Percentiles rank a stretch among this genome's conserved stretches.
Evolutionary conservation across 2,888 invertebrate species (phyloP).

Genomic region (Mythimna ferrago): DNA sequence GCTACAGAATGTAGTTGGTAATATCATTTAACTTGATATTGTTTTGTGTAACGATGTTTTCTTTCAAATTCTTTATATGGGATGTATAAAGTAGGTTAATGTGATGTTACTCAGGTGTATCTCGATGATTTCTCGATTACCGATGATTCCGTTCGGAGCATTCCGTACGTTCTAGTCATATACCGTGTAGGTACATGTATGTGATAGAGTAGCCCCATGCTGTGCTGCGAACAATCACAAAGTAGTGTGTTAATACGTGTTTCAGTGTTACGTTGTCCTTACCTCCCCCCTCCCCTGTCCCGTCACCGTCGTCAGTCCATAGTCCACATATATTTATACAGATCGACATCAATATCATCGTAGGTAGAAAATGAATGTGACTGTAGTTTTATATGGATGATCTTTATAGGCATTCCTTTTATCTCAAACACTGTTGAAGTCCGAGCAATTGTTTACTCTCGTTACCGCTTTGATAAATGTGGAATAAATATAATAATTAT

Average conservation of each 20-base stretch:
- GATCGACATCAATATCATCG: slow-evolving; percentile 73
- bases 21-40: slow-evolving; percentile 70
- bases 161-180: slow-evolving; percentile 85
- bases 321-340: slow-evolving; percentile 70
- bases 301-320: slow-evolving; percentile 69
- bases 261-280: slow-evolving; percentile 69
- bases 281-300: slow-evolving; percentile 40
- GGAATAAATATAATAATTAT: slow-evolving; percentile 76
- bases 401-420: slow-evolving; percentile 70
- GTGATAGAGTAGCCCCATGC: slow-evolving; percentile 81
- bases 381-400: slow-evolving; percentile 82
- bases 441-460: slow-evolving; percentile 79
- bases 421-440: slow-evolving; percentile 73
- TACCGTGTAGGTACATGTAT: slow-evolving; percentile 78
- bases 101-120: slow-evolving; percentile 66
- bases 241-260: slow-evolving; percentile 76
- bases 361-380: slow-evolving; percentile 86
- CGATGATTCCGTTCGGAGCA: slow-evolving; percentile 75
- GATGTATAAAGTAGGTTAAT: slow-evolving; percentile 90
- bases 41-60: slow-evolving; percentile 66
- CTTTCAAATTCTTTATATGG: slow-evolving; percentile 72
- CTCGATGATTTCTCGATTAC: slow-evolving; percentile 63
- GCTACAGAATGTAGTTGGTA: slow-evolving; percentile 72
- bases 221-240: slow-evolving; percentile 80
- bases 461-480: slow-evolving; percentile 85